Base-by-base conservation (phyloP, 2,888 invertebrate genomes). In the Leucoma salicis region DNA sequence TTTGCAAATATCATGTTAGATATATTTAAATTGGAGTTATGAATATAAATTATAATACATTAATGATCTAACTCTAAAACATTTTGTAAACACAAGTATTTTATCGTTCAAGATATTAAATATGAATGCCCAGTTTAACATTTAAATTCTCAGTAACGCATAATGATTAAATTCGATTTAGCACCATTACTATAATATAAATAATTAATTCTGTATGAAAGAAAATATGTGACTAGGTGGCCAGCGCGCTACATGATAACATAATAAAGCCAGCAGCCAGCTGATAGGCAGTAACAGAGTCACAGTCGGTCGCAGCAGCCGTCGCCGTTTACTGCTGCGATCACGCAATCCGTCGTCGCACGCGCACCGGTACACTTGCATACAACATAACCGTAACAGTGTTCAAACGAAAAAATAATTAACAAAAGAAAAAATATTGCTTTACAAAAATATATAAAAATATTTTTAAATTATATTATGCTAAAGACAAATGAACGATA, bases 251-350 rank as follows among this genome's bases (percentile, higher is more conserved):
- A 81, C 82, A 82, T 82, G 81, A 84, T 81, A 78, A 72, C 74
- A 62, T 75, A 78, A 84, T 83, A 85, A 83, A 82, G 70, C 70
- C 73, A 74, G 57, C 74, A 57, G 59, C 70, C 75, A 78, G 76
- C 82, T 82, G 82, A 83, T 80, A 80, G 77, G 62, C 82, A 85
- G 87, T 85, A 70, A 70, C 64, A 66, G 70, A 63, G 68, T 57
- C 57, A 65, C 49, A 66, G 74, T 68, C 70, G 74, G 53, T 54
- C 73, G 69, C 67, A 70, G 57, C 80, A 72, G 65, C 69, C 83
- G 83, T 62, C 40, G 37, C 18, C 36, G 32, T 14, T 29, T 31
- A 14, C 12, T 32, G 31, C 42, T 53, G 63, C 66, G 59, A 53
- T 43, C 57, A 44, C 56, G 45, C 70, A 71, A 69, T 68, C 66